Conservation (phyloP, 2,888 invertebrate genomes). For the Entomobrya multifasciata region DNA sequence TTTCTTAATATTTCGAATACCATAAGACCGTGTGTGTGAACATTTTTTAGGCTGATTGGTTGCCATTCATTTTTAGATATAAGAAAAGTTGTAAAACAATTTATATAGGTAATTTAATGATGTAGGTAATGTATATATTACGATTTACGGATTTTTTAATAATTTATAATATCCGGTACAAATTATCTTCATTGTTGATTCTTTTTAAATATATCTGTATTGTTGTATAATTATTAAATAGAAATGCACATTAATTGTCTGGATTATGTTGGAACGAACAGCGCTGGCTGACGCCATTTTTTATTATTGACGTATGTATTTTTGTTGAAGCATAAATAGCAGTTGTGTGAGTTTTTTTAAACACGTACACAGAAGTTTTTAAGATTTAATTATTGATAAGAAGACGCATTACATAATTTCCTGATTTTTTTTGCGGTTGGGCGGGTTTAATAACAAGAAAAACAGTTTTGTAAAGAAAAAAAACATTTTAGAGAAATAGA, state of each 20-base stretch:
- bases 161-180: neutral
- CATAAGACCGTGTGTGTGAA: constrained; percentile 57
- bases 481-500: constrained; percentile 62
- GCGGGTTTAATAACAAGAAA: constrained; percentile 34
- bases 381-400: no score
- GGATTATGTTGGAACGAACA: neutral
- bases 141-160: neutral
- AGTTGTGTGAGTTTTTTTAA: no score
- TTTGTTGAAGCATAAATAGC: no score
- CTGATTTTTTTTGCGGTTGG: no score
- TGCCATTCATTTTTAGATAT: constrained; percentile 50
- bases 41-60: constrained; percentile 49
- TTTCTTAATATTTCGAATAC: constrained; percentile 53
- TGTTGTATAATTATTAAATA: constrained; percentile 2
- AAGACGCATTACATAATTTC: no score
- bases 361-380: no score
- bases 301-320: no score
- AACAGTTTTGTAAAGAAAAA: constrained; percentile 58
- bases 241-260: constrained; percentile 1
- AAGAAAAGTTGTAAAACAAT: constrained; percentile 39
- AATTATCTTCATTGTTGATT: constrained; percentile 30
- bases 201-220: neutral
- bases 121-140: constrained; percentile 21
- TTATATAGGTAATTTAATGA: no score
- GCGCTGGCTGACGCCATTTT: neutral